A percentile compares a stretch with the other conserved stretches of the same genome.
phyloP scores from a whole-genome alignment of 1,140 invertebrate species.

The Atta texana region DNA sequence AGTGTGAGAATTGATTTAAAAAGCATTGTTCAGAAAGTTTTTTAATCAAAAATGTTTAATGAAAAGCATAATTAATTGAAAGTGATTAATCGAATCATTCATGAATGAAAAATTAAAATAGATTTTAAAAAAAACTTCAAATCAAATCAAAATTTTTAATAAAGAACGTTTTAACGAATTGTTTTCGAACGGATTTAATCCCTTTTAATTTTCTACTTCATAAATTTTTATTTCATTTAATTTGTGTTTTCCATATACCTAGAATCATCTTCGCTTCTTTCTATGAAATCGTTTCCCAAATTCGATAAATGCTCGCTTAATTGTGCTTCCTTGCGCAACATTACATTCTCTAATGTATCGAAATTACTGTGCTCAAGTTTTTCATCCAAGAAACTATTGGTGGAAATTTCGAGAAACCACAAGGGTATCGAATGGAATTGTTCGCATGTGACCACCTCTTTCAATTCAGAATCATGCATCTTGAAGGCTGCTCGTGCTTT shows the following conservation, averaged over 20 bases:
- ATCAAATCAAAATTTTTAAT: slow-evolving; percentile 1
- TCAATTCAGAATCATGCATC: slow-evolving; percentile 82
- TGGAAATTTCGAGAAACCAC: slow-evolving; percentile 85
- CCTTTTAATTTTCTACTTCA: neutral
- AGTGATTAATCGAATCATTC: neutral
- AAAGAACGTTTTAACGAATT: neutral
- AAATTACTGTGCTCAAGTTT: neutral
- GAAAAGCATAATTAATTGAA: neutral
- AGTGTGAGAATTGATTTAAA: neutral
- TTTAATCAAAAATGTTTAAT: neutral
- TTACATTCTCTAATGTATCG: neutral
- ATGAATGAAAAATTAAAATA: neutral
- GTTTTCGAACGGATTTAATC: neutral
- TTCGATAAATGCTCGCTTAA: neutral
- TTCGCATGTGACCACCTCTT: slow-evolving; percentile 82
- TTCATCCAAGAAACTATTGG: neutral
- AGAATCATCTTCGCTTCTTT: neutral
- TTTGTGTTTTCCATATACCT: neutral
- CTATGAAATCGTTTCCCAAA: neutral
- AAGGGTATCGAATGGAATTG: slow-evolving; percentile 82
- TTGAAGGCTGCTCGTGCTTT: slow-evolving; percentile 83
- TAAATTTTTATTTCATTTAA: neutral
- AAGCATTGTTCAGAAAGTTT: neutral
- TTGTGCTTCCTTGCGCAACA: neutral
- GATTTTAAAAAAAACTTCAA: neutral